Percentiles rank a stretch among this genome's conserved stretches.
Conservation (phyloP, 2,888 invertebrate species). For the Brenthis ino region DNA sequence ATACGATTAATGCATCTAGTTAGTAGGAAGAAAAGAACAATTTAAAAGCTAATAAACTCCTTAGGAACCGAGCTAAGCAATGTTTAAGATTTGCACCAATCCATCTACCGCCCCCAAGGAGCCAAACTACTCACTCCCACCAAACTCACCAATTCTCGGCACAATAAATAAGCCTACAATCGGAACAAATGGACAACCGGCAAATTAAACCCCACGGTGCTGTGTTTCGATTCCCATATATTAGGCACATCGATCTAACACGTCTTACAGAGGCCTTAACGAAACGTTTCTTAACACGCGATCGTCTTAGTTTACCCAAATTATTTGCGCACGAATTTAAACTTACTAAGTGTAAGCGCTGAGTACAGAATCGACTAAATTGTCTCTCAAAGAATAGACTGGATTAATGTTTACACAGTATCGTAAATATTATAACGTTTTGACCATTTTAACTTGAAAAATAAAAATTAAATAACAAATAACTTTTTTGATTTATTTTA, state of each 20-base stretch:
- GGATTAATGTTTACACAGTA: constrained; percentile 26
- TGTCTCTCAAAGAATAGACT: constrained; percentile 10
- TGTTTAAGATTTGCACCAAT: constrained; percentile 32
- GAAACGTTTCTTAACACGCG: constrained; percentile 74
- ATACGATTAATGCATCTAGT: neutral
- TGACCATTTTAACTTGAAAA: neutral
- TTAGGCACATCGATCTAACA: constrained; percentile 78
- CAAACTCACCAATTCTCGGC: constrained; percentile 57
- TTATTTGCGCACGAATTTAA: constrained; percentile 29
- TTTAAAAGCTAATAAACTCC: constrained; percentile 19
- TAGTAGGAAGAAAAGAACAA: constrained; percentile 9
- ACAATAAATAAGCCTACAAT: constrained; percentile 77
- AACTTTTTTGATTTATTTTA: too few species aligned
- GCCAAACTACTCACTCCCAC: constrained; percentile 44
- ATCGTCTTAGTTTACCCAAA: constrained; percentile 63
- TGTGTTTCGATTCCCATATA: constrained; percentile 76
- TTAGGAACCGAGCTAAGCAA: constrained; percentile 22
- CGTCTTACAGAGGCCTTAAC: constrained; percentile 71
- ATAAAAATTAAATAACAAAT: too few species aligned
- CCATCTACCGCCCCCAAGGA: constrained; percentile 37
- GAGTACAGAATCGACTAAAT: constrained; percentile 31
- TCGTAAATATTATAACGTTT: constrained; percentile 16
- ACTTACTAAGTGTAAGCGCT: constrained; percentile 24
- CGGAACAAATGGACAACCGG: constrained; percentile 80
- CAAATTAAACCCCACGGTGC: constrained; percentile 71